phyloP scores from a whole-genome alignment of 2,113 vertebrate genomes.

The Chauna torquata region DNA sequence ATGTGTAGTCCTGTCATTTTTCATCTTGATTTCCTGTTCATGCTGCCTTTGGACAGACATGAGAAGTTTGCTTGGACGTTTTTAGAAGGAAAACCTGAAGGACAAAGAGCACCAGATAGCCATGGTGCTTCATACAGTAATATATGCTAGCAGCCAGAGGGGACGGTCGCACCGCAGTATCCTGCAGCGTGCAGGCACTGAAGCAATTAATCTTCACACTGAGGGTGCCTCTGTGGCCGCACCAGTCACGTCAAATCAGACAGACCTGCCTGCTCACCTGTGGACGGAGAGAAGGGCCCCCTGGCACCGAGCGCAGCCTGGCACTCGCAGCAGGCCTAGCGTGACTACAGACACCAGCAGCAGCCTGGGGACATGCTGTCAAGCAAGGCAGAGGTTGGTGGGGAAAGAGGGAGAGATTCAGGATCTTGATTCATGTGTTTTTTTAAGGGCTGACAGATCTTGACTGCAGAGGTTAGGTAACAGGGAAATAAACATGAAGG shows the following conservation, averaged over 20 bases:
- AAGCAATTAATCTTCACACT: constrained; percentile 38
- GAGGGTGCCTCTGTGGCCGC: neutral
- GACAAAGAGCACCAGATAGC: neutral
- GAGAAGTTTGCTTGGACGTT: neutral
- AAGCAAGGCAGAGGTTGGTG: neutral
- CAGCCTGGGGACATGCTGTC: neutral
- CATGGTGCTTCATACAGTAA: neutral
- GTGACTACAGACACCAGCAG: neutral
- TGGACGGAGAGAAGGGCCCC: neutral
- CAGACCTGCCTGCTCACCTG: neutral
- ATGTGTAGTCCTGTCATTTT: neutral
- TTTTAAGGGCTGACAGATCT: neutral
- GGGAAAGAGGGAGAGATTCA: neutral
- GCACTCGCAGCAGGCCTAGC: neutral
- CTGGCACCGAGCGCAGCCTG: neutral
- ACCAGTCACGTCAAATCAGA: constrained; percentile 27
- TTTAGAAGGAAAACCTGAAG: neutral
- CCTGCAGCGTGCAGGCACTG: neutral
- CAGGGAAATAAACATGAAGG: neutral
- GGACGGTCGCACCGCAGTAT: neutral
- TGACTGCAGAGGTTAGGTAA: neutral
- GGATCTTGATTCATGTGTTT: neutral
- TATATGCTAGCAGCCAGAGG: neutral
- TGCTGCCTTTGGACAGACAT: neutral
- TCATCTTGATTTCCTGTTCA: neutral